Evolutionary conservation across 2,888 invertebrate genomes (phyloP).

Genomic region (Pediacus dermestoides): DNA sequence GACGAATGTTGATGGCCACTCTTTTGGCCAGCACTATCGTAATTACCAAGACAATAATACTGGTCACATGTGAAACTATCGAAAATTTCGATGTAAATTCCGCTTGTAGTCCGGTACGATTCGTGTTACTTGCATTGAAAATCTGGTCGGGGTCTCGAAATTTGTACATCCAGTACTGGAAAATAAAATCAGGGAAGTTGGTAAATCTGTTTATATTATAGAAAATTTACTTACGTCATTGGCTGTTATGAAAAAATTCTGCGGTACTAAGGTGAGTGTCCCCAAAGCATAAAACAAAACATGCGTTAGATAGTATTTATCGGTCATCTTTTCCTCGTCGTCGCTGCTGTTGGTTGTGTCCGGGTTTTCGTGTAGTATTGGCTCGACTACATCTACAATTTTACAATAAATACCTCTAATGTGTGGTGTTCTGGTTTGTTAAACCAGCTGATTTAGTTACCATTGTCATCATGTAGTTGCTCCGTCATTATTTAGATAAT

Average conservation of each 20-base stretch:
- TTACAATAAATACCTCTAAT: too few species aligned
- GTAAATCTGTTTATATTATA: neutral
- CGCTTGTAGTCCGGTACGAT: constrained; percentile 8
- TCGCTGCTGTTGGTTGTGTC: too few species aligned
- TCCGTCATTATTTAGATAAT: too few species aligned
- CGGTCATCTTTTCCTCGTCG: too few species aligned
- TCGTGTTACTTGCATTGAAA: neutral
- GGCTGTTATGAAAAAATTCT: constrained; percentile 10
- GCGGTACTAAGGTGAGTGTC: neutral
- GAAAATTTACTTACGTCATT: constrained; percentile 7
- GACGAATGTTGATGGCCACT: neutral
- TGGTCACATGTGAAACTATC: constrained; percentile 6
- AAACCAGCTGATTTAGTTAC: too few species aligned
- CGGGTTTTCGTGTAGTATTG: too few species aligned
- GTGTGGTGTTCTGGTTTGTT: too few species aligned
- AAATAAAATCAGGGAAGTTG: neutral
- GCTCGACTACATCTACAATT: too few species aligned
- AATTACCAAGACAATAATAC: constrained; percentile 3
- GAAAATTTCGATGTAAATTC: constrained; percentile 7
- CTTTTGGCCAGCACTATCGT: neutral
- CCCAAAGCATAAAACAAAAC: neutral
- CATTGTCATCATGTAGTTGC: too few species aligned
- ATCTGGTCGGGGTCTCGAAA: constrained; percentile 16
- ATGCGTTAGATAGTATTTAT: neutral
- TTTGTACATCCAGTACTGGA: constrained; percentile 33